A percentile compares a stretch with the other conserved stretches of the same genome.
phyloP scores from a whole-genome alignment of 92 coral and sea anemone species.

The Paramuricea clavata region DNA sequence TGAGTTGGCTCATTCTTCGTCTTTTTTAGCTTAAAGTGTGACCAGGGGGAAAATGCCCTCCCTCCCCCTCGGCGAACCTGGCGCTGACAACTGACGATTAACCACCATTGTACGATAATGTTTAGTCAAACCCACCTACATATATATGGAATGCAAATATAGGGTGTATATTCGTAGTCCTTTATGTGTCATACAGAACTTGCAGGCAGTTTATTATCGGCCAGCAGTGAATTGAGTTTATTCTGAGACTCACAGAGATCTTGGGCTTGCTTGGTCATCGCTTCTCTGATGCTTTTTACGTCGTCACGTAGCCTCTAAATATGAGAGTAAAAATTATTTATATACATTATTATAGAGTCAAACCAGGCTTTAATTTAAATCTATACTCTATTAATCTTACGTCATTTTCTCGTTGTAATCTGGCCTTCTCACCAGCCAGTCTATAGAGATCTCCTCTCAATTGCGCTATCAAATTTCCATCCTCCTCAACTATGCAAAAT shows the following conservation, averaged over 20 bases:
- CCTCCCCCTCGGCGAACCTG: too few species aligned
- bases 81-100: too few species aligned
- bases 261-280: slow-evolving; percentile 84
- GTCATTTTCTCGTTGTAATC: slow-evolving; percentile 36
- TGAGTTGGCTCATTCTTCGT: too few species aligned
- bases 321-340: neutral
- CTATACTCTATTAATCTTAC: neutral
- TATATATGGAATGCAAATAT: too few species aligned
- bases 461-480: neutral
- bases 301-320: slow-evolving; percentile 86
- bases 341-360: too few species aligned
- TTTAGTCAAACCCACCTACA: too few species aligned
- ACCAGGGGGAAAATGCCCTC: too few species aligned
- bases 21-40: too few species aligned
- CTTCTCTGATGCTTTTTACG: slow-evolving; percentile 78
- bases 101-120: neutral
- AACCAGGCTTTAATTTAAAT: too few species aligned
- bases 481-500: slow-evolving; percentile 1
- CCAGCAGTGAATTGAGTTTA: slow-evolving; percentile 84
- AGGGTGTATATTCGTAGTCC: too few species aligned
- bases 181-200: neutral
- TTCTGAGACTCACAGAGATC: slow-evolving; percentile 95
- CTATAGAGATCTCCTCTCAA: slow-evolving; percentile 41
- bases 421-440: slow-evolving; percentile 22
- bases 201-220: neutral